These are phyloP conservation scores for Lepidothrix coronata DNA, from an alignment of 2,113 vertebrate genomes.

Conservation along the genomic window DNA sequence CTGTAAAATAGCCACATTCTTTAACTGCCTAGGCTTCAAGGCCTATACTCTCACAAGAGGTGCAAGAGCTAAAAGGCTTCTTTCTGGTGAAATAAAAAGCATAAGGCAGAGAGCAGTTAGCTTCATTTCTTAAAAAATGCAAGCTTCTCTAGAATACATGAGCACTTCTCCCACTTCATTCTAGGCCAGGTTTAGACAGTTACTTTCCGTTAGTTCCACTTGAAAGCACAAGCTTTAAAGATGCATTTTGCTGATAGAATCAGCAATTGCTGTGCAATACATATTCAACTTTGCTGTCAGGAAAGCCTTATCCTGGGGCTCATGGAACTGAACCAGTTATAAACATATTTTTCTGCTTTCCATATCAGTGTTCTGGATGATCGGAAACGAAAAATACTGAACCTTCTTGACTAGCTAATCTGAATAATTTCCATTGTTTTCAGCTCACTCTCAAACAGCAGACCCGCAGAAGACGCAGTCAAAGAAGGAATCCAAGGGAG, in stretches of 20 bases:
- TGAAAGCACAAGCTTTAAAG: not conserved
- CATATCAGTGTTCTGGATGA: not conserved
- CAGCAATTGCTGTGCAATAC: not conserved
- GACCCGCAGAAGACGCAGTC: not conserved
- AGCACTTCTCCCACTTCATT: not conserved
- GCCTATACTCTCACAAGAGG: not conserved
- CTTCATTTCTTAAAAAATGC: not conserved
- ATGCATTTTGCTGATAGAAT: not conserved
- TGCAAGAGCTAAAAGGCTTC: not conserved
- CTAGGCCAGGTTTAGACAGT: not conserved
- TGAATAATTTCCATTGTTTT: not conserved
- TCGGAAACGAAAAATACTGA: not conserved
- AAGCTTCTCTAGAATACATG: not conserved
- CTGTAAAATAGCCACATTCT: not conserved
- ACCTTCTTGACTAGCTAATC: not conserved
- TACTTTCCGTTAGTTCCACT: not conserved
- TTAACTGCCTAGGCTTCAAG: not conserved
- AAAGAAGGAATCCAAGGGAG: not conserved
- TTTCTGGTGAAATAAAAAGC: not conserved
- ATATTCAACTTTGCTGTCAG: not conserved
- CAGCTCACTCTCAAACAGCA: constrained; percentile 29
- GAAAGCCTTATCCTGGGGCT: not conserved
- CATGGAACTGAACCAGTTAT: not conserved
- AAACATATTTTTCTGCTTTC: not conserved
- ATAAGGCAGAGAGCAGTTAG: not conserved